Percentiles rank a stretch among this genome's conserved stretches.
Evolutionary conservation across 2,113 vertebrate genomes (phyloP).

Genomic region (Halcyon malimbica): DNA sequence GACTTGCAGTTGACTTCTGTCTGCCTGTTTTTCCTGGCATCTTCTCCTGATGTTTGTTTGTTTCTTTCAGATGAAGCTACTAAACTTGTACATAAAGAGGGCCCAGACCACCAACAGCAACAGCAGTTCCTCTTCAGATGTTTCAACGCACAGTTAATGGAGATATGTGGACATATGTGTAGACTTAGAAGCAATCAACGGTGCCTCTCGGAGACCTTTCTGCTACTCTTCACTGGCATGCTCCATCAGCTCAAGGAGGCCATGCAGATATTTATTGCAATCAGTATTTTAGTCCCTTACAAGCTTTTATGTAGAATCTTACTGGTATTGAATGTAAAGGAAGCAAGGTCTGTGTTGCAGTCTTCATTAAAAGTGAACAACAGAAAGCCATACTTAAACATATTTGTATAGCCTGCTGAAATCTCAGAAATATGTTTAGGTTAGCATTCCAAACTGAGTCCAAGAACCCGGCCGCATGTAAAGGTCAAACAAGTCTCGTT

Average conservation of each 20-base stretch:
- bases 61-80: constrained; percentile 90
- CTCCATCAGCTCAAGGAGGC: constrained; percentile 69
- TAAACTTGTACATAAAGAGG: constrained; percentile 96
- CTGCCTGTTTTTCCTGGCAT: neutral
- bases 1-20: neutral
- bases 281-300: constrained; percentile 86
- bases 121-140: constrained; percentile 96
- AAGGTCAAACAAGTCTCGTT: constrained; percentile 35
- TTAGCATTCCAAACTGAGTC: constrained; percentile 5
- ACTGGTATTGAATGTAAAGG: constrained; percentile 81
- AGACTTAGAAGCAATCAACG: constrained; percentile 70
- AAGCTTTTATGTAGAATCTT: constrained; percentile 79
- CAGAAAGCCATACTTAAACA: constrained; percentile 69
- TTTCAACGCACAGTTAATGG: constrained; percentile 95
- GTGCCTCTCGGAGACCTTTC: constrained; percentile 76
- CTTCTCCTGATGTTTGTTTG: neutral
- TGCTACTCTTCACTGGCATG: constrained; percentile 60
- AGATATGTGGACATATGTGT: constrained; percentile 56
- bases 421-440: constrained; percentile 48
- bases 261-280: constrained; percentile 77
- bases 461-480: neutral
- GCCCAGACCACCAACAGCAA: constrained; percentile 96
- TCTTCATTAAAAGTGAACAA: constrained; percentile 57
- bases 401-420: constrained; percentile 60
- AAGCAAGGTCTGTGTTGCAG: constrained; percentile 76